Evolutionary conservation across 2,113 vertebrate species (phyloP).

Genomic region (Calypte anna): DNA sequence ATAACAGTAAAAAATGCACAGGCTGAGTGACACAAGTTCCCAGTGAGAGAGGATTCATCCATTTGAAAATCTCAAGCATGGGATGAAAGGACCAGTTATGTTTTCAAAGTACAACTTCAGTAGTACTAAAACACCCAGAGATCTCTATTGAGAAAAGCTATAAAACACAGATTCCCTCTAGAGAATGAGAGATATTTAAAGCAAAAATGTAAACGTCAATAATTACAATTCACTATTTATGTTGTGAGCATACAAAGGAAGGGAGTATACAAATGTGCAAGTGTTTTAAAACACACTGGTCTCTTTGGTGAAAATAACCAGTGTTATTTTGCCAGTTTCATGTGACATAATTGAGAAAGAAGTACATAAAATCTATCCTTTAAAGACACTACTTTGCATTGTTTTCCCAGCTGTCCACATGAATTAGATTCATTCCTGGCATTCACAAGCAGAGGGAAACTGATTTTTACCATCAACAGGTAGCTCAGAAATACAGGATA

Average conservation of each 20-base stretch:
- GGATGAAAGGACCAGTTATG: background rate
- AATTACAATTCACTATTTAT: background rate
- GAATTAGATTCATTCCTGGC: slow-evolving; percentile 14
- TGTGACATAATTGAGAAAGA: background rate
- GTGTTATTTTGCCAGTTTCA: background rate
- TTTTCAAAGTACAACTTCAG: background rate
- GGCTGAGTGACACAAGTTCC: background rate
- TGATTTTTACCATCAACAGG: slow-evolving; percentile 50
- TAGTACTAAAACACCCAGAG: background rate
- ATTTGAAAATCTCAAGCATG: background rate
- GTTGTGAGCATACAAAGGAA: background rate
- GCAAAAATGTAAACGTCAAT: background rate
- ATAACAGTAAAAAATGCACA: background rate
- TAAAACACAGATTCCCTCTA: background rate
- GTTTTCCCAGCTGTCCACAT: slow-evolving; percentile 29
- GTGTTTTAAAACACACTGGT: background rate
- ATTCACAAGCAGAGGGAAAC: background rate
- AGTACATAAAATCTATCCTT: background rate
- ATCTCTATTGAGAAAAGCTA: background rate
- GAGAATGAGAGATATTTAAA: background rate
- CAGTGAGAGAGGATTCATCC: background rate
- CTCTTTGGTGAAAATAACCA: background rate
- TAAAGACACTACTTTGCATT: background rate
- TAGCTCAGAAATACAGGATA: slow-evolving; percentile 65
- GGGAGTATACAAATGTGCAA: rapidly evolving